Conservation (phyloP, 2,888 invertebrate species). For the Eupithecia centaureata region DNA sequence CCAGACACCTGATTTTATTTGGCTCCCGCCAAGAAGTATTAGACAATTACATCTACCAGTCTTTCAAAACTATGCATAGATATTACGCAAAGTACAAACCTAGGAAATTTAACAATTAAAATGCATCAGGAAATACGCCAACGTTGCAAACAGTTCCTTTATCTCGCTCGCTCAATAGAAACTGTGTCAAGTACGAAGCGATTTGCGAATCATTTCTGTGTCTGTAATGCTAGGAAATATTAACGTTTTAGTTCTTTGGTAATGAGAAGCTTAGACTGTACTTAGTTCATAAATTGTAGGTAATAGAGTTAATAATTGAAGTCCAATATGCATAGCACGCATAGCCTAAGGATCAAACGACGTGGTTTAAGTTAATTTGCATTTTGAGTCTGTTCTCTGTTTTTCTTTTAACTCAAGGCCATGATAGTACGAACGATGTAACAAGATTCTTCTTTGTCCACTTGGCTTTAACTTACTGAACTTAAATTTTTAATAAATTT, state of each 20-base stretch:
- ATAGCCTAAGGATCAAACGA: neutral
- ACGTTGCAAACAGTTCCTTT: slow-evolving; percentile 34
- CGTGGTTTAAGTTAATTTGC: neutral
- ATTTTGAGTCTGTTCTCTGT: neutral
- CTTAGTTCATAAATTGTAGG: slow-evolving; percentile 3
- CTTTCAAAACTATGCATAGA: neutral
- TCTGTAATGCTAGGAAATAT: slow-evolving; percentile 42
- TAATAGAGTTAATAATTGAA: slow-evolving; percentile 1
- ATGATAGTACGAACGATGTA: neutral
- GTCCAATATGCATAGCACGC: neutral
- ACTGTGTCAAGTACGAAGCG: slow-evolving; percentile 61
- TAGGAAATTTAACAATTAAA: neutral
- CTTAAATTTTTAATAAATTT: neutral
- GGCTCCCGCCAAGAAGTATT: neutral
- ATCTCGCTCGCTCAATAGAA: slow-evolving; percentile 45
- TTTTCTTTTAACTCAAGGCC: neutral
- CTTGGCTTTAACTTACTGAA: neutral
- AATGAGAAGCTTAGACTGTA: slow-evolving; percentile 1
- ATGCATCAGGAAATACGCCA: slow-evolving; percentile 25
- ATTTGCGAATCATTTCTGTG: slow-evolving; percentile 62
- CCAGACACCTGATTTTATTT: neutral
- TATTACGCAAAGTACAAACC: neutral
- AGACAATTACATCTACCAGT: neutral
- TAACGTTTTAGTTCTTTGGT: slow-evolving; percentile 6
- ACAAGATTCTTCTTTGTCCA: neutral